Evolutionary conservation across 2,888 invertebrate genomes (phyloP).

Genomic region (Cataglyphis rosenhaueri): DNA sequence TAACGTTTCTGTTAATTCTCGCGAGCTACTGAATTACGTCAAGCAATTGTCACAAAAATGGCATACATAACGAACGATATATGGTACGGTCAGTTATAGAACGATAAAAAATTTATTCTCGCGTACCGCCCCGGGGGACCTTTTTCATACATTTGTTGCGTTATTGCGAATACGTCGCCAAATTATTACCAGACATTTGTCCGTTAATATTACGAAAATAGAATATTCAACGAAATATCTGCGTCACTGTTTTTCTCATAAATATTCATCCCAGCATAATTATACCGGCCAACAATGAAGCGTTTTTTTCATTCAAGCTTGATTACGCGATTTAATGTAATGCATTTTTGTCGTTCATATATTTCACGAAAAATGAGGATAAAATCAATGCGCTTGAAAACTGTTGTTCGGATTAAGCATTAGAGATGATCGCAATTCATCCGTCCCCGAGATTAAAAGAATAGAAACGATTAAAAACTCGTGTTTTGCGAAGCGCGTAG

Average conservation of each 20-base stretch:
- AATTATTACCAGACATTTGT: slow-evolving; percentile 47
- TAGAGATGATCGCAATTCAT: neutral
- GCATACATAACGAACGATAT: neutral
- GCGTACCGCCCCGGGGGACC: neutral
- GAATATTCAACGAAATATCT: slow-evolving; percentile 52
- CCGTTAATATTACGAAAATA: slow-evolving; percentile 37
- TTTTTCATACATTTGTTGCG: slow-evolving; percentile 4
- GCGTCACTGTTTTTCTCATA: slow-evolving; percentile 49
- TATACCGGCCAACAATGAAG: slow-evolving; percentile 41
- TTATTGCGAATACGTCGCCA: slow-evolving; percentile 39
- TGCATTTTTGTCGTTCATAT: slow-evolving; percentile 34
- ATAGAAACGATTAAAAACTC: neutral
- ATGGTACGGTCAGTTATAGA: slow-evolving; percentile 16
- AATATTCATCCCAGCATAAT: slow-evolving; percentile 46
- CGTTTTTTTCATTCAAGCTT: slow-evolving; percentile 40
- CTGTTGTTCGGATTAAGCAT: slow-evolving; percentile 6
- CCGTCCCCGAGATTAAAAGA: neutral
- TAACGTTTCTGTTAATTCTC: slow-evolving; percentile 34
- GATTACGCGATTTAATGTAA: slow-evolving; percentile 48
- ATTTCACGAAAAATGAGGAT: slow-evolving; percentile 3
- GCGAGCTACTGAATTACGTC: slow-evolving; percentile 36
- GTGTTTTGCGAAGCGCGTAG: neutral
- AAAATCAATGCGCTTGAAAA: slow-evolving; percentile 7
- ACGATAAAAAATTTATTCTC: slow-evolving; percentile 50
- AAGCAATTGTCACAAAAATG: slow-evolving; percentile 19